These are phyloP conservation scores for Threskiornis aethiopicus DNA, from an alignment of 2,797 vertebrate genomes.

Conservation along the genomic window DNA sequence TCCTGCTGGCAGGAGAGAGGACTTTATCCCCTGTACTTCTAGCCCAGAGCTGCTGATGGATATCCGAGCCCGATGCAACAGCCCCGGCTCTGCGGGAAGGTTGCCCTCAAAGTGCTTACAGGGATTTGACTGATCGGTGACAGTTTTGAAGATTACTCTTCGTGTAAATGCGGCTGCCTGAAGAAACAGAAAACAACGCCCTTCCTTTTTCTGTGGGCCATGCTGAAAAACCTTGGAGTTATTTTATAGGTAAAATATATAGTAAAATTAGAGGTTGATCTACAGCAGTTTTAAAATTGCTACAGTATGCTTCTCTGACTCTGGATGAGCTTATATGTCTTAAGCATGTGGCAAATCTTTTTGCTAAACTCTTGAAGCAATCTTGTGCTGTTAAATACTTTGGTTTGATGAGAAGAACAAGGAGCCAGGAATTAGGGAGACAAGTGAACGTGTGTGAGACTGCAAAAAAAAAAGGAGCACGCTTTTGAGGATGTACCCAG, in stretches of 20 bases:
- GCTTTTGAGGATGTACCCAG: background rate
- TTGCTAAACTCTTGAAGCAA: background rate
- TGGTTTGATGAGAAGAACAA: background rate
- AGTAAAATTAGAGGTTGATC: background rate
- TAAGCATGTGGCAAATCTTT: background rate
- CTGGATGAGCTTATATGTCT: background rate
- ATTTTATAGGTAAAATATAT: background rate
- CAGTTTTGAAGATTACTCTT: background rate
- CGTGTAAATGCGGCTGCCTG: background rate
- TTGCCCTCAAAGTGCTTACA: background rate
- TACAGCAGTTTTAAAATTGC: background rate
- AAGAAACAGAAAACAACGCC: background rate
- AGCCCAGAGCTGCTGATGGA: background rate
- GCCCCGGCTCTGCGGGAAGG: background rate
- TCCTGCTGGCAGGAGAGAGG: background rate
- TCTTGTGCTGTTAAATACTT: background rate
- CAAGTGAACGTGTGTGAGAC: background rate
- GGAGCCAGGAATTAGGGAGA: background rate
- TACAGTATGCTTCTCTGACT: background rate
- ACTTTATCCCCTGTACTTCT: background rate
- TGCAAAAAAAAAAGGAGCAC: background rate
- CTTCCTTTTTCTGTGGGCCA: background rate
- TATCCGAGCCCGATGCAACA: background rate
- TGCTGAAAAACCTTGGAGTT: background rate
- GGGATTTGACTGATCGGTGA: background rate